These are phyloP conservation scores for Momotus momota DNA, from an alignment of 2,797 vertebrate genomes.

Conservation along the genomic window DNA sequence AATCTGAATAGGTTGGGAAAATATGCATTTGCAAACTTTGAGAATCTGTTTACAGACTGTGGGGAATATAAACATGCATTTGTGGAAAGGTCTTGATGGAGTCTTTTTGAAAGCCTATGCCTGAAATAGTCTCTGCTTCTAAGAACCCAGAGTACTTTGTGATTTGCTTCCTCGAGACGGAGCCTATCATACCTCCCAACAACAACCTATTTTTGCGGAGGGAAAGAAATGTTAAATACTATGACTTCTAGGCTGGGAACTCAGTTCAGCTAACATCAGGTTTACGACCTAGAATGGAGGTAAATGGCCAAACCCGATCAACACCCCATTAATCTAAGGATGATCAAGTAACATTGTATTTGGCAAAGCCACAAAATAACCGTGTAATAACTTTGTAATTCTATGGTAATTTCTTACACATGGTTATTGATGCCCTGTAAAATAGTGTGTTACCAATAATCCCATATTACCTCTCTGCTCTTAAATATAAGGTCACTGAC, in stretches of 20 bases:
- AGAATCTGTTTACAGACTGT: conserved; percentile 4
- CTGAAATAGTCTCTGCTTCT: not conserved
- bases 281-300: conserved; percentile 53
- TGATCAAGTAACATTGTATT: conserved; percentile 67
- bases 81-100: conserved; percentile 17
- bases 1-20: not conserved
- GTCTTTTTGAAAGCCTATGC: not conserved
- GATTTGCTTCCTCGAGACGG: not conserved
- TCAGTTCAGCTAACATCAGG: conserved; percentile 26
- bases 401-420: conserved; percentile 72
- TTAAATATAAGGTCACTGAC: conserved; percentile 72
- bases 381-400: conserved; percentile 66
- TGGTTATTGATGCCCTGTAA: conserved; percentile 69
- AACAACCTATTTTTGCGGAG: not conserved
- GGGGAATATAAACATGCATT: not conserved
- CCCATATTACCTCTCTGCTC: conserved; percentile 66
- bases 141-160: not conserved
- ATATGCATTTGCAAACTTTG: not conserved
- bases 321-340: conserved; percentile 71
- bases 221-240: conserved; percentile 17
- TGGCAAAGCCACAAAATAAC: conserved; percentile 72
- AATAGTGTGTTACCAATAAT: conserved; percentile 71
- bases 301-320: conserved; percentile 67
- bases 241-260: conserved; percentile 20
- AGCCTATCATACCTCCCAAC: not conserved